Evolutionary conservation across 2,888 invertebrate species (phyloP).

Genomic region (Cantharis flavilabris): DNA sequence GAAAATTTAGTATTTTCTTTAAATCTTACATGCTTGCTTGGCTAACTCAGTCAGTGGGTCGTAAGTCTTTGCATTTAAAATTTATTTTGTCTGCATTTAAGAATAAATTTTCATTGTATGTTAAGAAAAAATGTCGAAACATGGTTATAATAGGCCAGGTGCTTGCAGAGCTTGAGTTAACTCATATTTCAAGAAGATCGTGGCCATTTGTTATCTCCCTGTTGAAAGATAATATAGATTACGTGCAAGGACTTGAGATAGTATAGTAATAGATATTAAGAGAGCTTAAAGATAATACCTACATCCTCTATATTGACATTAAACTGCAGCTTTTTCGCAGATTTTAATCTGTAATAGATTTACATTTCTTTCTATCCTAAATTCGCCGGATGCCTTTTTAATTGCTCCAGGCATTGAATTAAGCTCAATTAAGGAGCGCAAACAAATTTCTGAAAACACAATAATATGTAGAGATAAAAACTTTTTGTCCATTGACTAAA

Average conservation of each 20-base stretch:
- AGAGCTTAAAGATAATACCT: slow-evolving; percentile 11
- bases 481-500: slow-evolving; percentile 4
- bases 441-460: not conserved
- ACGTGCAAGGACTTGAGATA: slow-evolving; percentile 42
- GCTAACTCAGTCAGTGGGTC: not conserved
- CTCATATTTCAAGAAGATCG: slow-evolving; percentile 40
- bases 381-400: not conserved
- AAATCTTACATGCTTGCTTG: not conserved
- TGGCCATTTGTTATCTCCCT: slow-evolving; percentile 42
- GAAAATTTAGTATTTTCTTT: not conserved
- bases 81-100: not conserved
- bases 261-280: slow-evolving; percentile 36
- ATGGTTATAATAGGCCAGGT: slow-evolving; percentile 11
- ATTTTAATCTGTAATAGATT: not conserved
- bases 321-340: not conserved
- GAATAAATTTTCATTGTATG: not conserved
- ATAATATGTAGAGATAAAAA: not conserved
- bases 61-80: not conserved
- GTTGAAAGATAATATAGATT: slow-evolving; percentile 46
- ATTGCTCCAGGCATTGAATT: not conserved
- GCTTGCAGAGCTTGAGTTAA: slow-evolving; percentile 28
- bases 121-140: slow-evolving; percentile 13
- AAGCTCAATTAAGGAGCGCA: not conserved
- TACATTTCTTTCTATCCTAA: not conserved
- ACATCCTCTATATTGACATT: not conserved